phyloP scores from a whole-genome alignment of 1,140 invertebrate species.

The Meteorus sp. region DNA sequence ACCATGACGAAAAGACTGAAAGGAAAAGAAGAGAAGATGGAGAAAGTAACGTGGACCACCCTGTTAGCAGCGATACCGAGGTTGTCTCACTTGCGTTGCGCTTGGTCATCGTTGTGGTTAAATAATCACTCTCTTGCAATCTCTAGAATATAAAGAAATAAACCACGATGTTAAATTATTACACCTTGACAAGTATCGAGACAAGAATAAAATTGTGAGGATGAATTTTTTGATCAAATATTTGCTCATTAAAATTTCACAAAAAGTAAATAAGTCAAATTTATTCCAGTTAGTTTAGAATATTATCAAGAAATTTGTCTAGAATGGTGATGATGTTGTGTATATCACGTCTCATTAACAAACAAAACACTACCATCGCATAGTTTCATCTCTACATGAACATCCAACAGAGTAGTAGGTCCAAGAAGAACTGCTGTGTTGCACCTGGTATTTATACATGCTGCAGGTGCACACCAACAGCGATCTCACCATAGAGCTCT shows the following conservation, averaged over 20 bases:
- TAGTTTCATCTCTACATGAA: conserved; percentile 7
- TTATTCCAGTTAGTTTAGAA: too few relatives aligned
- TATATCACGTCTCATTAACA: conserved; percentile 21
- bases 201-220: too few relatives aligned
- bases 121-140: conserved; percentile 17
- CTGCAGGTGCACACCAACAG: conserved; percentile 22
- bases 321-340: conserved; percentile 10
- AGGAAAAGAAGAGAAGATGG: background rate
- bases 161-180: conserved; percentile 1
- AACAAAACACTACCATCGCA: background rate
- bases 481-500: conserved; percentile 6
- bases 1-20: background rate
- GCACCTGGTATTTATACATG: conserved; percentile 19
- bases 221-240: background rate
- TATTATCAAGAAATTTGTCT: background rate
- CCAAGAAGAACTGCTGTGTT: background rate
- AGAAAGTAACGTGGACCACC: conserved; percentile 18
- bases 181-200: conserved; percentile 1
- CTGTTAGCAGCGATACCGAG: conserved; percentile 11
- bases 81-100: background rate
- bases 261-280: background rate
- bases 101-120: conserved; percentile 19
- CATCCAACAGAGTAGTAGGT: background rate
- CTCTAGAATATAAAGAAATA: too few relatives aligned
- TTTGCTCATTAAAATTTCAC: background rate